phyloP scores from a whole-genome alignment of 2,888 invertebrate species.

The Priocnemis perturbator region DNA sequence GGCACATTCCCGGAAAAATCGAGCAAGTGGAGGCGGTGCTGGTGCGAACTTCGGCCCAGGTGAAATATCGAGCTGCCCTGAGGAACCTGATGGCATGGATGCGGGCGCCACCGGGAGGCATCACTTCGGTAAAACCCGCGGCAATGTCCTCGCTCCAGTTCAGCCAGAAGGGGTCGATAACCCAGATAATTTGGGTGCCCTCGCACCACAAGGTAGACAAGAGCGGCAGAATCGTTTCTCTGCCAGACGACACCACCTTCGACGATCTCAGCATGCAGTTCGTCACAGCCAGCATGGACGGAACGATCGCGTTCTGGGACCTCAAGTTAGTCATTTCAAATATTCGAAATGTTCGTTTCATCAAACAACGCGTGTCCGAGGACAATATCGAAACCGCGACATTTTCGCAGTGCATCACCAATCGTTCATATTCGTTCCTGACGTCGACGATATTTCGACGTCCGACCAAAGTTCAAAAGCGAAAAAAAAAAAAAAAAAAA shows the following conservation, averaged over 20 bases:
- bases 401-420: too few relatives aligned
- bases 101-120: slow-evolving; percentile 78
- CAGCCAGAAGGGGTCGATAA: slow-evolving; percentile 82
- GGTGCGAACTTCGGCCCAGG: slow-evolving; percentile 80
- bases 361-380: too few relatives aligned
- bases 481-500: too few relatives aligned
- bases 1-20: slow-evolving; percentile 82
- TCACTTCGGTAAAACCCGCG: slow-evolving; percentile 79
- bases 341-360: too few relatives aligned
- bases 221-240: slow-evolving; percentile 78
- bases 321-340: slow-evolving; percentile 76
- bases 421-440: too few relatives aligned
- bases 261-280: slow-evolving; percentile 79
- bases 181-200: slow-evolving; percentile 83
- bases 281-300: slow-evolving; percentile 82
- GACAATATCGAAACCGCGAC: too few relatives aligned
- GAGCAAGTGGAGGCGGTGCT: slow-evolving; percentile 80
- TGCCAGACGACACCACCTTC: slow-evolving; percentile 66
- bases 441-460: too few relatives aligned
- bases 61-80: slow-evolving; percentile 80
- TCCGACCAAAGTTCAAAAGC: too few relatives aligned
- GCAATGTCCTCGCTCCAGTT: slow-evolving; percentile 80
- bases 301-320: slow-evolving; percentile 84
- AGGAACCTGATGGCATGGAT: slow-evolving; percentile 83
- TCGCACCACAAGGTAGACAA: slow-evolving; percentile 79